Evolutionary conservation across 2,888 invertebrate genomes (phyloP).

Genomic region (Chrysomela aeneicollis): DNA sequence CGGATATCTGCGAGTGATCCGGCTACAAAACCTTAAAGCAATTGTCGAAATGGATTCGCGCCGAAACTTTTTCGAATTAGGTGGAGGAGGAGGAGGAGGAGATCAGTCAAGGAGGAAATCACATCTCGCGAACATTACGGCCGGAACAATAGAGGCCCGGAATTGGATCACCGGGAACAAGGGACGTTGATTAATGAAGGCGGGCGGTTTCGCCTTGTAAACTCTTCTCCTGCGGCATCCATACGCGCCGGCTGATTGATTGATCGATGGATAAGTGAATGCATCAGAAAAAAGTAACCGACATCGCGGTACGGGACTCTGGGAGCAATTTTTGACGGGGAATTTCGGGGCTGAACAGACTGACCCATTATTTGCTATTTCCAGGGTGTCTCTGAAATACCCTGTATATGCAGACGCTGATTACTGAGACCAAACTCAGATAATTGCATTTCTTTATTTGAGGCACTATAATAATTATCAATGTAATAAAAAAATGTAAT

Average conservation of each 20-base stretch:
- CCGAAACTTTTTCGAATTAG: conserved; percentile 50
- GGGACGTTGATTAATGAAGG: conserved; percentile 60
- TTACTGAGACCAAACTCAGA: too few species aligned
- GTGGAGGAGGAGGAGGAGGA: conserved; percentile 36
- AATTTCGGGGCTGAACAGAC: too few species aligned
- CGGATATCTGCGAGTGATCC: not conserved
- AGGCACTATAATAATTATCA: too few species aligned
- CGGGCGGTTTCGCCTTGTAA: conserved; percentile 54
- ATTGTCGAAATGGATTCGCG: conserved; percentile 18
- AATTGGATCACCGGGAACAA: conserved; percentile 61
- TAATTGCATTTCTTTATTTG: too few species aligned
- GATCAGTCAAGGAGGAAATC: conserved; percentile 52
- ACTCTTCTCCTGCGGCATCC: conserved; percentile 45
- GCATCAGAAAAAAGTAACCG: conserved; percentile 10
- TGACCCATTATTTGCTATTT: too few species aligned
- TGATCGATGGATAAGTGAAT: conserved; percentile 52
- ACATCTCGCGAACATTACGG: conserved; percentile 53
- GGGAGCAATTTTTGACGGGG: too few species aligned
- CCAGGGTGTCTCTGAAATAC: too few species aligned
- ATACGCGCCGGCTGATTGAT: conserved; percentile 37
- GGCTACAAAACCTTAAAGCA: conserved; percentile 9
- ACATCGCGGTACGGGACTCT: not conserved
- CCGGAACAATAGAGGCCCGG: conserved; percentile 58
- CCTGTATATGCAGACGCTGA: too few species aligned
- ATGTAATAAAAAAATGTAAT: too few species aligned